These are phyloP conservation scores for Dryococelus australis DNA, from an alignment of 2,888 invertebrate species.

Conservation along the genomic window DNA sequence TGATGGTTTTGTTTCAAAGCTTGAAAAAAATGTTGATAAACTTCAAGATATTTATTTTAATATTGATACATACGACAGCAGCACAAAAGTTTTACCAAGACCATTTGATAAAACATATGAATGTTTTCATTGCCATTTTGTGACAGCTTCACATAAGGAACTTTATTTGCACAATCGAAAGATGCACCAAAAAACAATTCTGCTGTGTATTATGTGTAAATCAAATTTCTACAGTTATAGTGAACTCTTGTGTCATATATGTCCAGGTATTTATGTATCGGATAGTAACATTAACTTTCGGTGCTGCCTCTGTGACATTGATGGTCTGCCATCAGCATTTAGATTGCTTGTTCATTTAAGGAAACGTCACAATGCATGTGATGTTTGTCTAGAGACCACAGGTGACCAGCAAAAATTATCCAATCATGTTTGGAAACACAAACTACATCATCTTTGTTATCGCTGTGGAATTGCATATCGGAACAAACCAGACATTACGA, in stretches of 20 bases:
- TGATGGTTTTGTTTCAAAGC: conserved; percentile 71
- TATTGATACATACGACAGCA: conserved; percentile 72
- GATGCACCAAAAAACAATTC: conserved; percentile 83
- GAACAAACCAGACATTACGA: conserved; percentile 87
- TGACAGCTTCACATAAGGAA: conserved; percentile 81
- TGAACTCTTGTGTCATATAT: conserved; percentile 85
- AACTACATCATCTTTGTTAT: conserved; percentile 85
- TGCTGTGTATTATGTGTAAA: conserved; percentile 88
- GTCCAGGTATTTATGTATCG: conserved; percentile 77
- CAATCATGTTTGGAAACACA: conserved; percentile 91
- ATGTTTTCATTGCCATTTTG: conserved; percentile 86
- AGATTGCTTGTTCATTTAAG: conserved; percentile 87
- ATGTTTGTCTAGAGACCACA: conserved; percentile 85
- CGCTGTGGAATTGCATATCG: conserved; percentile 88
- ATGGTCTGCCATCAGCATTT: conserved; percentile 84
- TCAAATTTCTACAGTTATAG: conserved; percentile 87
- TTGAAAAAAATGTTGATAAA: conserved; percentile 68
- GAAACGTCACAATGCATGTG: conserved; percentile 84
- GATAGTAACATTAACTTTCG: conserved; percentile 72
- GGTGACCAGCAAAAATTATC: conserved; percentile 81
- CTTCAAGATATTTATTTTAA: conserved; percentile 75
- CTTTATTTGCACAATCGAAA: conserved; percentile 86
- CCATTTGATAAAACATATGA: conserved; percentile 77
- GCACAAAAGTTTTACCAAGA: conserved; percentile 63
- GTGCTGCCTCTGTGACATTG: conserved; percentile 81